Conservation (phyloP, 30 jellyfish, hydroid and myxozoan genomes). For the Hydra vulgaris region DNA sequence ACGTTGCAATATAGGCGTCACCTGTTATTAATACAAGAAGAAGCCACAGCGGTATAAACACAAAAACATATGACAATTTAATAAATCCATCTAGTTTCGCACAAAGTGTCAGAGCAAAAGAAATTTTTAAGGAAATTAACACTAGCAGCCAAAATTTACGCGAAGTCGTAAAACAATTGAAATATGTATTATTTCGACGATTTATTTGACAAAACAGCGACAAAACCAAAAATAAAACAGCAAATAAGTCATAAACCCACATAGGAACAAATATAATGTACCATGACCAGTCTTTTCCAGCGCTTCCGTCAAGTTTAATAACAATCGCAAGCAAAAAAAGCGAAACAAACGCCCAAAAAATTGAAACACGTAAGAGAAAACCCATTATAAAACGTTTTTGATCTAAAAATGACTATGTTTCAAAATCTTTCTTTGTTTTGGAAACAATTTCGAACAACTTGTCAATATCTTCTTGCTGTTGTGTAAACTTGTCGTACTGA, state of each 20-base stretch:
- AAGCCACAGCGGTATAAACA: slow-evolving; percentile 80
- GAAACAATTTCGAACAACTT: slow-evolving; percentile 5
- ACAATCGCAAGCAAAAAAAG: slow-evolving; percentile 56
- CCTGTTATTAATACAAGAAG: slow-evolving; percentile 34
- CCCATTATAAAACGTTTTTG: slow-evolving; percentile 42
- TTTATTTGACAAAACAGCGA: slow-evolving; percentile 16
- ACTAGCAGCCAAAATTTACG: slow-evolving; percentile 55
- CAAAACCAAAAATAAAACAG: slow-evolving; percentile 36
- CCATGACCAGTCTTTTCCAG: slow-evolving; percentile 68
- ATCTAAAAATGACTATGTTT: neutral
- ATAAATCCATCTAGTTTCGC: slow-evolving; percentile 66
- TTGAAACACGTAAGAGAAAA: slow-evolving; percentile 63
- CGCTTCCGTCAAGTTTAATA: slow-evolving; percentile 48
- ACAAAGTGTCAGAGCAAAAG: slow-evolving; percentile 53
- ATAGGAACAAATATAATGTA: slow-evolving; percentile 72
- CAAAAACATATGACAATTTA: slow-evolving; percentile 40
- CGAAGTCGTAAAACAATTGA: slow-evolving; percentile 38
- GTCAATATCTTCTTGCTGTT: slow-evolving; percentile 6
- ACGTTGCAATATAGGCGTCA: slow-evolving; percentile 54
- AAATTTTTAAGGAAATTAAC: slow-evolving; percentile 37
- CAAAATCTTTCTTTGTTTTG: neutral
- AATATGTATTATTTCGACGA: neutral
- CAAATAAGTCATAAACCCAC: slow-evolving; percentile 63
- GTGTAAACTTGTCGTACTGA: slow-evolving; percentile 17
- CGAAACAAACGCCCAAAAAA: slow-evolving; percentile 45